Base-by-base conservation (phyloP, 2,888 invertebrate species). In the Ophion ellenae region DNA sequence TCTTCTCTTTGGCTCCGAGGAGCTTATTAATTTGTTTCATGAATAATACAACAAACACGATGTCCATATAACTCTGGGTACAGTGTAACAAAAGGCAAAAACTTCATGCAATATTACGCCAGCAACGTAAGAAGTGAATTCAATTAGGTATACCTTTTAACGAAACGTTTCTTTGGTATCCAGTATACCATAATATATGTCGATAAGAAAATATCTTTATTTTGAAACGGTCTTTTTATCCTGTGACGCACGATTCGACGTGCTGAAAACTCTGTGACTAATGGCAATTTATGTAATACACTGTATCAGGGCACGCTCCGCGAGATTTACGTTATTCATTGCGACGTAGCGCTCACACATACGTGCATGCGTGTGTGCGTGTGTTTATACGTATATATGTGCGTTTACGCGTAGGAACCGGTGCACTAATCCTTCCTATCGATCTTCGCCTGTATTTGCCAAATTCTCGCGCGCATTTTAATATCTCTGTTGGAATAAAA, bases 181-280 rank as follows among this genome's bases (percentile, higher is more conserved):
- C 92, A 91, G 89, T 90, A 91, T 88, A 92, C 89, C 93, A 93
- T 93, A 88, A 89, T 91, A 88, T 85, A 80, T 75, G 75, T 20
- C 85, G 88, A 53, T 78, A 76, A 71, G 6, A 32, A 28, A 45
- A 36, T 69, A 40, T 78, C 14, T 78, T 45, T 20, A 32, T 24
- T 63, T 28, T 64, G 17, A 45, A 32, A 36, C n/a, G 1, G 20
- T n/a, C 53, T 14, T 53, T 53, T 11, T 53, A 17, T 17, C 5
- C 53, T 17, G 53, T 53, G 53, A 53, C 53, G 53, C 67, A 36
- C 67, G 69, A 67, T 59, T 47, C 24, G 63, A 75, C 63, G 70
- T n/a, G 61, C 69, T 66, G 79, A 85, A 79, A 82, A 61, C 73
- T 78, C n/a, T 24, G 69, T 59, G 69, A 81, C 61, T 70, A 83